Evolutionary conservation across 2,888 invertebrate species (phyloP), one percentile per base, ranked within the genome.

Genomic region (Diplolepis rosae): DNA sequence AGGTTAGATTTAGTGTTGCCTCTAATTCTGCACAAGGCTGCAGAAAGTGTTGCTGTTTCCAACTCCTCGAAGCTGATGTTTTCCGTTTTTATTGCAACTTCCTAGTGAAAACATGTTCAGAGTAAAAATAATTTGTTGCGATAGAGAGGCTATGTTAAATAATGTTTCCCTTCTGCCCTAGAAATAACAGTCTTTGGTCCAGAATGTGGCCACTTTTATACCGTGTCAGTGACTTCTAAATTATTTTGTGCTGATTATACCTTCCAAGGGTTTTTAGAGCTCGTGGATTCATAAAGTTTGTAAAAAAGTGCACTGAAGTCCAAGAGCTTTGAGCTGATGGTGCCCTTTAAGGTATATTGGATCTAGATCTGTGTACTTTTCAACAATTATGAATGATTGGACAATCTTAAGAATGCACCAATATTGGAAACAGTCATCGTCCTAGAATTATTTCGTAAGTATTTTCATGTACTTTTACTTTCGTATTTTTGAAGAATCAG

Each of bases 151-250:
- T 61, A 0, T 1, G 39, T 61, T 13, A 61, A 61, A 61, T 35
- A 24, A 61, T 61, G 35, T 18, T n/a, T n/a, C 4, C 24, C 35
- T 61, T 24, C 24, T 39, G 39, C n/a, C 35, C 35, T 24, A 24
- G 39, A 61, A 35, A 61, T 61, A 22, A 39, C 35, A 61, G 32
- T 35, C 32, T 39, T 61, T 2, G n/a, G 24, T 61, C 61, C 35
- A 61, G 61, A 61, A 61, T 61, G 61, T 61, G 35, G 35, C 22
- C 32, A 61, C 39, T 35, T 35, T 56, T 30, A 18, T 56, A n/a
- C 24, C 61, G 61, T 61, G 61, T 61, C 61, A 61, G 61, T 61
- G 61, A 61, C 61, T 61, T 61, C 35, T 24, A 61, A 61, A 61
- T 61, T 61, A 61, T 61, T 61, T 61, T 61, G 35, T 24, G 24